Conservation (phyloP, 2,113 vertebrate genomes). For the Siphamia tubifer region DNA sequence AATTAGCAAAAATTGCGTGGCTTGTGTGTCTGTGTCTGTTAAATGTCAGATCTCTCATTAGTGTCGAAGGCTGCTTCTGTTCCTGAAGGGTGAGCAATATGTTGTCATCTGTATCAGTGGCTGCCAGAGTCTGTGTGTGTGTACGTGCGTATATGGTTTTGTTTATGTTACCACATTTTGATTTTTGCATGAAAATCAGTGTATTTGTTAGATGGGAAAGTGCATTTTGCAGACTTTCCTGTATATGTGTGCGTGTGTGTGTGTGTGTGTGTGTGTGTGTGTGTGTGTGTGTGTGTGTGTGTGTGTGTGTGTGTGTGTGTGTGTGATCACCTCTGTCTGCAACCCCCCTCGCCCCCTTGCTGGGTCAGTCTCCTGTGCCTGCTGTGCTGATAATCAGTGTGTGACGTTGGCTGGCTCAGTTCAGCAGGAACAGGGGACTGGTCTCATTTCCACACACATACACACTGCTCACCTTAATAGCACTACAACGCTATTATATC, state of each 20-base stretch:
- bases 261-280: conserved; percentile 3
- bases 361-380: conserved; percentile 90
- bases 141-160: neutral
- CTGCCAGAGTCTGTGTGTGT: neutral
- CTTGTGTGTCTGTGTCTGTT: conserved; percentile 30
- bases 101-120: conserved; percentile 16
- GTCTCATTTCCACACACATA: conserved; percentile 55
- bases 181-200: conserved; percentile 24
- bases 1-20: conserved; percentile 14
- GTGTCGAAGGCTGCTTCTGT: conserved; percentile 6
- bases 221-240: neutral
- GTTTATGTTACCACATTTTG: conserved; percentile 19
- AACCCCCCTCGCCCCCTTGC: conserved; percentile 40
- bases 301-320: conserved; percentile 21
- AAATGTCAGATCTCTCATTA: conserved; percentile 73
- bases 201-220: neutral
- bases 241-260: conserved; percentile 10
- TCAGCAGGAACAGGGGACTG: conserved; percentile 84
- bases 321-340: conserved; percentile 24
- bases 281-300: conserved; percentile 12
- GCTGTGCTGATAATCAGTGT: conserved; percentile 96
- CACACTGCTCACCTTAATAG: neutral
- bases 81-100: conserved; percentile 24
- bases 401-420: conserved; percentile 85
- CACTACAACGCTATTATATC: neutral